Evolutionary conservation across 2,797 vertebrate genomes (phyloP), one percentile per base, ranked within the genome.

Genomic region (Pipistrellus nathusii): DNA sequence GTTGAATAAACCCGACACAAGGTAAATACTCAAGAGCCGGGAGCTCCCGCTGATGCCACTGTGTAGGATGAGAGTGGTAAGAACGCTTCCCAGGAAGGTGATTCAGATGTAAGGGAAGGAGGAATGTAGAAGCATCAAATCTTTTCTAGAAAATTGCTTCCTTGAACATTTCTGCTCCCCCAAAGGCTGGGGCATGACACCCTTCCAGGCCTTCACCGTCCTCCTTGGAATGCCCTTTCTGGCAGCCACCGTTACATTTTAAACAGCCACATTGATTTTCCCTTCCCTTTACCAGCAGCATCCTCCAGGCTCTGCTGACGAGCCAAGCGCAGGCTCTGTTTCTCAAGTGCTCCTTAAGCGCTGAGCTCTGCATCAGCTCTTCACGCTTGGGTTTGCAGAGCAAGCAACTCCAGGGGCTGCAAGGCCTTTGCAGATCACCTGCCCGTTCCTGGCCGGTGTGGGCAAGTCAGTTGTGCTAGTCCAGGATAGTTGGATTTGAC

Each of bases 221-320:
- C 75, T 91, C 66, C 76, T 59, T 80, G 46, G 35, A 48, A 81
- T 5, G 25, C 44, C 90, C 69, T 90, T 87, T 41, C 76, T 4
- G 27, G 27, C 51, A 20, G 32, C 64, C 64, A 44, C 21, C 8
- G 0, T 51, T 59, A 25, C 73, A 15, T 69, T 90, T 57, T 48
- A 76, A 94, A 78, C 12, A 71, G 69, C 38, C 38, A 23, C 77
- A 85, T 90, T 97, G 92, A 93, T 95, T 81, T 75, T 48, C 73
- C 73, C 75, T n/a, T 88, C 30, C n/a, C 57, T 85, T 13, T 30
- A 15, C 73, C 23, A 41, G 64, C 46, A 55, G 82, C 76, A 55
- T 68, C 85, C 85, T 85, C 20, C 8, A 1, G 69, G 73, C 48
- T 78, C 72, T 88, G 85, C 57, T 35, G 94, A 51, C 27, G 81